Base-by-base conservation (phyloP, 2,888 invertebrate species). In the Fragum whitleyi region DNA sequence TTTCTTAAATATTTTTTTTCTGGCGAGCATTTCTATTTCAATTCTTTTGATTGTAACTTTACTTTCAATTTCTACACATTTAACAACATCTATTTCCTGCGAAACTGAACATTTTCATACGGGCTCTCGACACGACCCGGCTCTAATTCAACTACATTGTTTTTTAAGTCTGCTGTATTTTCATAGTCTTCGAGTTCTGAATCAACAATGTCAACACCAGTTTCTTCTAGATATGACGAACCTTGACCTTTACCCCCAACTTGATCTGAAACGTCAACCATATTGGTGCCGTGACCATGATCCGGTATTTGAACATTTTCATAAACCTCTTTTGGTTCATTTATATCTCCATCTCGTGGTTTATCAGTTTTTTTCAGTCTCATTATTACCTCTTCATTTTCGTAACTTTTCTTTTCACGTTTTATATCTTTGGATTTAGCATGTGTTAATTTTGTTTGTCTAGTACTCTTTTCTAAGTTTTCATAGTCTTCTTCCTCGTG, bases 131-230 rank as follows among this genome's bases (percentile, higher is more conserved):
- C 28, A 11, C 53, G n/a, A 19, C 21, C 21, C 21, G 19, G 19
- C n/a, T 53, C 53, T n/a, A 21, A 16, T 14, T 19, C 47, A 19
- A 47, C 65, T 2, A 14, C 19, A 36, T 16, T 26, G 9, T n/a
- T 42, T 29, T 69, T 69, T 32, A 67, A 55, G 3, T 5, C 19
- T 39, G n/a, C 53, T 14, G 74, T 26, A 39, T 74, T 74, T 55
- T 74, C 74, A 55, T 74, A 74, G 28, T 74, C 74, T 39, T 74
- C 74, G 16, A 53, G 36, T 11, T 53, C 36, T 16, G 62, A 55
- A 14, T 53, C 67, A n/a, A 14, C 36, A 36, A 29, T 21, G 26
- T 28, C 59, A 26, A 21, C 53, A 19, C 53, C 53, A 21, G 53
- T 21, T 5, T 53, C 53, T 53, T 53, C 7, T 14, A 9, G 7